A percentile compares a stretch with the other conserved stretches of the same genome.
Evolutionary conservation across 1,140 invertebrate species (phyloP).

Genomic region (Stenopsyche tienmushanensis): DNA sequence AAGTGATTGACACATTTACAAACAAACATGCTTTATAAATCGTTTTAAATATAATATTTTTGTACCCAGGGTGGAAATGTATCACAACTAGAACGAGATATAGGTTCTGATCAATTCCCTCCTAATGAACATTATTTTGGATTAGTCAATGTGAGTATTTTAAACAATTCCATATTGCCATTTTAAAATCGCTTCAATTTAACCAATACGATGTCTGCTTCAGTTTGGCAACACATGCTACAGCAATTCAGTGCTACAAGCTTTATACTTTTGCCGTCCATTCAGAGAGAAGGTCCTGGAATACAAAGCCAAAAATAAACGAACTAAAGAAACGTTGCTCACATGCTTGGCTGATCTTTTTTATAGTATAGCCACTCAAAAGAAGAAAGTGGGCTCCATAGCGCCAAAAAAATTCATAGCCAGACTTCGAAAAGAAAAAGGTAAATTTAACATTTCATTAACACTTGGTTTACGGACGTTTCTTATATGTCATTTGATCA

Average conservation of each 20-base stretch:
- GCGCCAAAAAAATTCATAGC: slow-evolving; percentile 99
- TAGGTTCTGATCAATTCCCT: slow-evolving; percentile 95
- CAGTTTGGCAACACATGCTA: slow-evolving; percentile 99
- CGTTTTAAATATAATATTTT: too few relatives aligned
- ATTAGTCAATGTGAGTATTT: slow-evolving; percentile 90
- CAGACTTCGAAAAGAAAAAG: slow-evolving; percentile 97
- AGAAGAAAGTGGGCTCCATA: slow-evolving; percentile 99
- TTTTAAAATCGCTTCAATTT: background rate
- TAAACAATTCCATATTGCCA: too few relatives aligned
- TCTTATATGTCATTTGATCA: background rate
- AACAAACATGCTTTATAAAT: too few relatives aligned
- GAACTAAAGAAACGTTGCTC: slow-evolving; percentile 96
- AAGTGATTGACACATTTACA: too few relatives aligned
- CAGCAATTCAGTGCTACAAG: slow-evolving; percentile 98
- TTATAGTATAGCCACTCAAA: slow-evolving; percentile 98
- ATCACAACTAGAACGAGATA: slow-evolving; percentile 96
- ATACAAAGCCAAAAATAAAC: slow-evolving; percentile 97
- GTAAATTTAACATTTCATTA: slow-evolving; percentile 52
- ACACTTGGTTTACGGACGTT: background rate
- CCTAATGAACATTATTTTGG: slow-evolving; percentile 99
- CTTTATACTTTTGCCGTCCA: slow-evolving; percentile 97
- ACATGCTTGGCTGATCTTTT: slow-evolving; percentile 98
- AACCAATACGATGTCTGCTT: slow-evolving; percentile 50
- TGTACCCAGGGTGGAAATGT: slow-evolving; percentile 91
- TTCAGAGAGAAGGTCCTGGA: slow-evolving; percentile 98